Evolutionary conservation across 2,113 vertebrate genomes (phyloP), one percentile per base, ranked within the genome.

Genomic region (Triplophysa dalaica): DNA sequence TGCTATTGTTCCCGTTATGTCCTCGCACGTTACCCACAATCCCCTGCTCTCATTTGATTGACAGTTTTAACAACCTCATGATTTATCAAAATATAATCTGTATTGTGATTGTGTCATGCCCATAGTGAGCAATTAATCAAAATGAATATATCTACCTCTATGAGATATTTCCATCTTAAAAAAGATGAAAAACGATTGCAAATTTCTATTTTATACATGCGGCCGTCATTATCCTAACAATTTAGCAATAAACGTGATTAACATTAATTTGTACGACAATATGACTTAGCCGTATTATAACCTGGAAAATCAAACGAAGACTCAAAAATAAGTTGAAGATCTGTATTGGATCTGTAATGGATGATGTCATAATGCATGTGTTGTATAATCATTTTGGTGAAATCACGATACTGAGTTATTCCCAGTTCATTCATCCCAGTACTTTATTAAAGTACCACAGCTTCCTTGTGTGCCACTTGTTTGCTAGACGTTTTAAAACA

Each of bases 261-360:
- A 75, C 67, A 80, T 83, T 83, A 70, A 70, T 61, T 63, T 48
- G 66, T 73, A 45, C 29, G 29, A 61, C 61, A 81, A 81, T 9
- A 38, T 38, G 7, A 67, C 10, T 21, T 50, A 64, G 11, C 19
- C 13, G 19, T 22, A 48, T 62, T 76, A 64, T 26, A 33, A 65
- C 24, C 21, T 26, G n/a, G 12, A 52, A 52, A 52, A 21, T 21
- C 0, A 65, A 65, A 58, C 9, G 54, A 58, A 21, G n/a, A 58
- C 19, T 2, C 19, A 21, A n/a, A 56, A 43, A 43, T 11, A 12
- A 12, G 9, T 12, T 11, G 43, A 45, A 45, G 1, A 45, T 12
- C 11, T 45, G 43, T 45, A 52, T 52, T 52, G 50, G 12, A 52
- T 52, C 4, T 17, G 4, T 7, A 52, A 52, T 29, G 29, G 14